Evolutionary conservation across 2,113 vertebrate species (phyloP).

Genomic region (Fregetta grallaria): DNA sequence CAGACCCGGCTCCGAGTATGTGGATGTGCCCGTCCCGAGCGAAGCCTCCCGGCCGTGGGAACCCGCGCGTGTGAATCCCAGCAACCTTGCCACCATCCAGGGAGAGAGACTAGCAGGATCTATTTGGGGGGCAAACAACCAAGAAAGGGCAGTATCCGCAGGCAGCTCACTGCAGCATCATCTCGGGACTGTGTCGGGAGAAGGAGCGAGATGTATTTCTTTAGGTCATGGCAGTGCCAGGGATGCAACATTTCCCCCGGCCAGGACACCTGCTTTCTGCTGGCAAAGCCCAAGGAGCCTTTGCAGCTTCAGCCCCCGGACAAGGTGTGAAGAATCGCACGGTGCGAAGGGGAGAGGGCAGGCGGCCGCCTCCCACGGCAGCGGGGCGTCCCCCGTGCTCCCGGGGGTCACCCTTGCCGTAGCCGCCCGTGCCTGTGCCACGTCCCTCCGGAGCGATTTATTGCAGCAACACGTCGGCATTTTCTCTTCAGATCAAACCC

Average conservation of each 20-base stretch:
- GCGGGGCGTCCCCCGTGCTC: neutral
- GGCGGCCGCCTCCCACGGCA: neutral
- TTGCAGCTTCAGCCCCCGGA: neutral
- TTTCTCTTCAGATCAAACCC: neutral
- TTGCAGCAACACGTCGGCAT: neutral
- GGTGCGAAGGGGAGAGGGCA: neutral
- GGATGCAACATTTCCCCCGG: neutral
- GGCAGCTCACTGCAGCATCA: neutral
- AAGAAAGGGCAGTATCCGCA: neutral
- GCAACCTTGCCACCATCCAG: neutral
- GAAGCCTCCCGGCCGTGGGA: neutral
- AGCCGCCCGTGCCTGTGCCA: neutral
- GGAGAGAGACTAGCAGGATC: neutral
- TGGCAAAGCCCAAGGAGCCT: neutral
- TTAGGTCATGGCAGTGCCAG: neutral
- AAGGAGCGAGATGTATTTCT: neutral
- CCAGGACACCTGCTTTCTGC: neutral
- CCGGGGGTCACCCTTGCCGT: neutral
- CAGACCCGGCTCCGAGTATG: neutral
- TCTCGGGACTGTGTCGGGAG: neutral
- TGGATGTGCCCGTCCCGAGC: neutral
- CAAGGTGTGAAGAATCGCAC: neutral
- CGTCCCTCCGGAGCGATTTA: neutral
- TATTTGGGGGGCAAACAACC: neutral
- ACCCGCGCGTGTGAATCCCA: neutral